Evolutionary conservation across 2,113 vertebrate genomes (phyloP).

Genomic region (Paedocypris sp.): DNA sequence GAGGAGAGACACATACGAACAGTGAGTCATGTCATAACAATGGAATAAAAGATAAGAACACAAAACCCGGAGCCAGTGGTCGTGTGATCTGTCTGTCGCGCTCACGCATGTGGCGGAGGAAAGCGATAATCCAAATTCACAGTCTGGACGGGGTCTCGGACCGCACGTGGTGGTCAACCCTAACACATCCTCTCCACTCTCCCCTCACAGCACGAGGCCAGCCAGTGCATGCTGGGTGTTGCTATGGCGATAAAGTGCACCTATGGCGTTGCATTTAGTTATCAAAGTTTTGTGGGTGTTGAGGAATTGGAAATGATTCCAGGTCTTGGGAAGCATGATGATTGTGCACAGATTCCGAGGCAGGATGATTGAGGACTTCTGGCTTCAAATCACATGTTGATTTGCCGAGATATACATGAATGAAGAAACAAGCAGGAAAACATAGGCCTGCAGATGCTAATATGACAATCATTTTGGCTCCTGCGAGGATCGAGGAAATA

Average conservation of each 20-base stretch:
- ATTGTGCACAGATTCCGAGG: not conserved
- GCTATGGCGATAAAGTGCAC: conserved; percentile 52
- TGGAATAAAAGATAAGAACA: not conserved
- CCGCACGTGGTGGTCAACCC: conserved; percentile 16
- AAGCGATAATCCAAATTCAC: conserved; percentile 10
- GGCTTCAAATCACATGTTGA: no score
- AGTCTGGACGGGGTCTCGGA: not conserved
- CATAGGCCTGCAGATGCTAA: no score
- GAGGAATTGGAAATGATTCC: not conserved
- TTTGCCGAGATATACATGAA: no score
- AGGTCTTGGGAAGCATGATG: not conserved
- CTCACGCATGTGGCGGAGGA: not conserved
- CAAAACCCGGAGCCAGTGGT: not conserved
- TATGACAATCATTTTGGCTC: not conserved
- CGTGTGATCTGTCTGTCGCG: not conserved
- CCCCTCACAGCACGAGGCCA: conserved; percentile 30
- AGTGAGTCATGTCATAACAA: conserved; percentile 13
- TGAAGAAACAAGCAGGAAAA: no score
- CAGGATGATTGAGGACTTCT: no score
- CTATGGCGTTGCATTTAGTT: conserved; percentile 26
- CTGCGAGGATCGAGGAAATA: not conserved
- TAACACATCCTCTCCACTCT: conserved; percentile 7
- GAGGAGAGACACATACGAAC: not conserved
- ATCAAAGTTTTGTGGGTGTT: not conserved
- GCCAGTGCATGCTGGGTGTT: conserved; percentile 43